Evolutionary conservation across 2,888 invertebrate genomes (phyloP), one percentile per base, ranked within the genome.

Genomic region (Troilus luridus): DNA sequence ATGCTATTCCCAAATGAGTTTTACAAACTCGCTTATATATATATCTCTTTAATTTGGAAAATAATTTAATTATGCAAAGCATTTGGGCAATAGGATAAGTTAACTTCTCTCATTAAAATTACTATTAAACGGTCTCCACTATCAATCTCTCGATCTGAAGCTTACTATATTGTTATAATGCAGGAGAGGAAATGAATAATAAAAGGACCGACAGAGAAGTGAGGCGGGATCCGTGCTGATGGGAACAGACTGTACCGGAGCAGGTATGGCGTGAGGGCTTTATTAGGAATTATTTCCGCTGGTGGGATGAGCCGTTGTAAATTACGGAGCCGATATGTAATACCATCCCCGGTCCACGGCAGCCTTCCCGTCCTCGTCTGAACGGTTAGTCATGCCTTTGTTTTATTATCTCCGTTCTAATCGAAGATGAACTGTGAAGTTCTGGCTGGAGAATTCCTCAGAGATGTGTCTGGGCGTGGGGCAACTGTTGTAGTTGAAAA

Each of bases 201-300:
- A 81, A 41, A 81, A 81, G 21, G 21, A 67, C 12, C 24, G 54
- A 17, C 41, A 12, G 85, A 85, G 10, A 85, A 1, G 81, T 54
- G 17, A 85, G 85, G 5, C 56, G 17, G 27, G 72, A 77, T 17
- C 8, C 8, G 8, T 77, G 72, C 19, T 77, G 72, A 7, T 85
- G 85, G 10, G 85, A 85, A 56, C n/a, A 12, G 85, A 85, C 85
- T 85, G 56, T 85, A 85, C 85, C 56, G 21, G 17, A n/a, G 54
- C 85, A 85, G 85, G 56, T n/a, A 85, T n/a, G 85, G 56, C 85
- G 54, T 85, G 21, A 85, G 85, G 85, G 85, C 85, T 85, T 85
- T 85, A 85, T 85, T 85, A 85, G 85, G 85, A 85, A 85, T 85
- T 85, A 85, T 85, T 85, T 85, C 85, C 85, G 85, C 56, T n/a